A percentile compares a stretch with the other conserved stretches of the same genome.
These are phyloP conservation scores for Helogale parvula DNA, from an alignment of 2,113 vertebrate genomes.

Conservation along the genomic window DNA sequence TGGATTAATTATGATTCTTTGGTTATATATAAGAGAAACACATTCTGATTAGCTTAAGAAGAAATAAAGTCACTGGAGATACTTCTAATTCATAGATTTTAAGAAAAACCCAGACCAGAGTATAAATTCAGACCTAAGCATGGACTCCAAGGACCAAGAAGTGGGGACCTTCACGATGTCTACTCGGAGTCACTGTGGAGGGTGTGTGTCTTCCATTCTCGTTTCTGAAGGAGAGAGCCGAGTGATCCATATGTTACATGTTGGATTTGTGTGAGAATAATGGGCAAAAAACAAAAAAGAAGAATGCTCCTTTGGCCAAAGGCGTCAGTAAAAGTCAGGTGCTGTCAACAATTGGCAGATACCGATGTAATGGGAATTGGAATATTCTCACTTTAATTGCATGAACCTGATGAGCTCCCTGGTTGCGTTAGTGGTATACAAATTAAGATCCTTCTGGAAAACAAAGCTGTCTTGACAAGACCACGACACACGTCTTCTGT, in stretches of 20 bases:
- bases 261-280: background rate
- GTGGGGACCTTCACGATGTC: background rate
- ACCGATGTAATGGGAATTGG: background rate
- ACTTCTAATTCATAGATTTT: background rate
- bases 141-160: background rate
- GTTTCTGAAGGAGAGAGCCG: background rate
- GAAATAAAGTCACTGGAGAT: background rate
- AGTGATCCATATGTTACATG: background rate
- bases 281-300: background rate
- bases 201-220: accelerated
- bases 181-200: background rate
- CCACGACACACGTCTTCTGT: background rate
- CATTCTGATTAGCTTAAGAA: background rate
- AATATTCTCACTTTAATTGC: background rate
- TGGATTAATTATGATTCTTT: background rate
- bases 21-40: background rate
- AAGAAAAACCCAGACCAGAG: background rate
- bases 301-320: background rate
- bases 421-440: background rate
- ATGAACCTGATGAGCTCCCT: background rate
- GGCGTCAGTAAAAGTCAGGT: background rate
- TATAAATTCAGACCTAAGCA: background rate
- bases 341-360: background rate
- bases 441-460: background rate
- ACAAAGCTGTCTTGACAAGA: background rate